Base-by-base conservation (phyloP, 2,113 vertebrate genomes). In the Pyxicephalus adspersus region DNA sequence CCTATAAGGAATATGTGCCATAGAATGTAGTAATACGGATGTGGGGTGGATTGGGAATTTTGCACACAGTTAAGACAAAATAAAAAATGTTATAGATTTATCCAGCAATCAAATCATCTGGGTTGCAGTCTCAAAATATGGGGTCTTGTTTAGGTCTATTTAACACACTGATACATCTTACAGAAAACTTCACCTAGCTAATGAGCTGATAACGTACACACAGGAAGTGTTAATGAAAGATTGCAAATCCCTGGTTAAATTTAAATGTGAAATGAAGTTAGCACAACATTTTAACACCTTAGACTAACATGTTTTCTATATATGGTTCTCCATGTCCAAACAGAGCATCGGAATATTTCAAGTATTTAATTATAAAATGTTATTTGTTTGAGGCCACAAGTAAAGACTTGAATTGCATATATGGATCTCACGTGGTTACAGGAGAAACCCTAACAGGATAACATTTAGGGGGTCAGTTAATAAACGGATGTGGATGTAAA, bases 191-290 rank as follows among this genome's bases (percentile, higher is more conserved):
- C 54, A 58, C 71, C n/a, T 66, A 22, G 15, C 28, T 55, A 77
- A 65, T 34, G 6, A 58, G 54, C 8, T n/a, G 54, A 22, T 57
- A 78, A 67, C 55, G 20, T 66, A 34, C 17, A 78, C 51, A 25
- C 50, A 26, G 26, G 20, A 38, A 13, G 76, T 52, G 76, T 31
- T 78, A 78, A 78, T 78, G 51, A 66, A 38, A 55, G 52, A 52
- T 66, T 25, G n/a, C 64, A 26, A 64, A 20, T 23, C 25, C 5
- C 3, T 38, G 11, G 31, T 25, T 28, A 18, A 20, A 9, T 31
- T 31, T 65, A 55, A 75, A 25, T 76, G 57, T 38, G 13, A 76
- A n/a, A 51, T 29, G 5, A 58, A 58, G 55, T 63, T 26, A 64
- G 23, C 34, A 66, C 51, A 9, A 18, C 57, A 17, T 78, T 66